Percentiles rank a stretch among this genome's conserved stretches.
Evolutionary conservation across 2,888 invertebrate genomes (phyloP).

Genomic region (Cistogaster globosa): DNA sequence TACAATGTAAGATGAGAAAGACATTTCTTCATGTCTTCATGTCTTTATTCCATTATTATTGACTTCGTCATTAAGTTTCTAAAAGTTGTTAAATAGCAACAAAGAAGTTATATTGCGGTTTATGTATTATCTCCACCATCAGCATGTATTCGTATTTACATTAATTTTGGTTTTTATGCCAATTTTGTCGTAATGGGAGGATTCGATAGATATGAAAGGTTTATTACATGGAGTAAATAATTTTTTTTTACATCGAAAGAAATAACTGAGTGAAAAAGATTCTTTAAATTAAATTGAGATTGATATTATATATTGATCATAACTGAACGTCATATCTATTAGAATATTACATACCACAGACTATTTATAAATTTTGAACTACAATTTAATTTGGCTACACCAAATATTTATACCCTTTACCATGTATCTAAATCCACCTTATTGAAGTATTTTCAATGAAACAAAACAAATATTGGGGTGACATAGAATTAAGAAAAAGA

Average conservation of each 20-base stretch:
- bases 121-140: slow-evolving; percentile 64
- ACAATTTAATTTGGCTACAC: no score
- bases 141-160: slow-evolving; percentile 43
- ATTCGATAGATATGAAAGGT: slow-evolving; percentile 36
- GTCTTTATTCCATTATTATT: slow-evolving; percentile 43
- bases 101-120: slow-evolving; percentile 53
- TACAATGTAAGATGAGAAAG: slow-evolving; percentile 66
- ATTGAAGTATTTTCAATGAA: no score
- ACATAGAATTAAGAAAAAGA: no score
- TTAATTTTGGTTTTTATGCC: slow-evolving; percentile 60
- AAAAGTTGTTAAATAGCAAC: slow-evolving; percentile 9
- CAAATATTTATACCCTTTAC: no score
- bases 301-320: no score
- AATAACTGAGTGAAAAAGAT: slow-evolving; percentile 14
- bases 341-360: no score
- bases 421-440: no score
- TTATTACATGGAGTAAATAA: slow-evolving; percentile 33
- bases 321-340: no score
- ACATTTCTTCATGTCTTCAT: slow-evolving; percentile 41
- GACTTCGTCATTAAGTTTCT: slow-evolving; percentile 45
- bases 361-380: no score
- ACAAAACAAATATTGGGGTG: no score
- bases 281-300: no score
- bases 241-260: slow-evolving; percentile 32
- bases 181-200: slow-evolving; percentile 40